Conservation (phyloP, 2,113 vertebrate species). For the Todiramphus saurophagus region DNA sequence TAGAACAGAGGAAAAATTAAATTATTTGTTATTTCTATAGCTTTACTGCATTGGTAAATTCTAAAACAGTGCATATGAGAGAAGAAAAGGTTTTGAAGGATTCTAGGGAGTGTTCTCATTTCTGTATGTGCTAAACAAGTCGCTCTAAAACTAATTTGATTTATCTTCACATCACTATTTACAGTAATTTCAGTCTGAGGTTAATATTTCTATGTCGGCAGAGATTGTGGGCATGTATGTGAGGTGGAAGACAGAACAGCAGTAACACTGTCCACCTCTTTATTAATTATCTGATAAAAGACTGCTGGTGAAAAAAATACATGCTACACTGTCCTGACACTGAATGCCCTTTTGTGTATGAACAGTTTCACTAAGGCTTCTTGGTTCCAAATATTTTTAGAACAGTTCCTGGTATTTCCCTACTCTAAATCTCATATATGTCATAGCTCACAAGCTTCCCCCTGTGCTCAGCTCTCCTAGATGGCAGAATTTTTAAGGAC, state of each 20-base stretch:
- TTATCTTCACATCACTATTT: background rate
- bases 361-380: background rate
- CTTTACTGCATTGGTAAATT: background rate
- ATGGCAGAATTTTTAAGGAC: background rate
- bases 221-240: background rate
- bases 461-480: background rate
- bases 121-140: background rate
- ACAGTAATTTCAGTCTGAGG: background rate
- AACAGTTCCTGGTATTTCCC: background rate
- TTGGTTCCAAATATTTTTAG: slow-evolving; percentile 16
- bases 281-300: slow-evolving; percentile 23
- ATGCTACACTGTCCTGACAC: background rate
- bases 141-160: background rate
- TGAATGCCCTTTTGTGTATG: background rate
- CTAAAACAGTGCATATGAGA: background rate
- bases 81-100: background rate
- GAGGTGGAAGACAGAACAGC: background rate
- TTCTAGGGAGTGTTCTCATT: background rate
- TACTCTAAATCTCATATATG: background rate
- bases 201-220: background rate
- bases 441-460: background rate
- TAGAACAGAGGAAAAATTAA: background rate
- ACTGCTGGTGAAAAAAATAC: background rate
- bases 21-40: background rate
- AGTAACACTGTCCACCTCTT: background rate